Evolutionary conservation across 2,113 vertebrate genomes (phyloP), one percentile per base, ranked within the genome.

Genomic region (Thamnophis sirtalis): DNA sequence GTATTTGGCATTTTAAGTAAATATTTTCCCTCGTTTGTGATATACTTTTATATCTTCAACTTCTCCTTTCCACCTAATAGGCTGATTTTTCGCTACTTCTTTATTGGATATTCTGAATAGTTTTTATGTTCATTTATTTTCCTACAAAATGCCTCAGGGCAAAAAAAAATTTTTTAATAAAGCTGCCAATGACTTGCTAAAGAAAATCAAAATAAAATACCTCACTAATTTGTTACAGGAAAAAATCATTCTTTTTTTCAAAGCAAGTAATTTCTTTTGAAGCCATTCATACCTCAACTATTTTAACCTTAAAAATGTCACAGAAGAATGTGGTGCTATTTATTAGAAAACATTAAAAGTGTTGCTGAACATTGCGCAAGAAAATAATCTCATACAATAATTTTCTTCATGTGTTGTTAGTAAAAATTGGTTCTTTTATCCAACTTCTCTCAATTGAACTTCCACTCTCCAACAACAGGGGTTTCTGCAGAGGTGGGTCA

Each of bases 61-160:
- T 38, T 55, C 54, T 54, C 21, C 6, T 21, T 55, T 53, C 50
- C 26, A 53, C 11, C 13, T 17, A 53, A 86, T 51, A 50, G 13
- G n/a, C 17, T 38, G 26, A 33, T 73, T 51, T 90, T 38, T 51
- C 51, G 38, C 19, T 22, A 4, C 7, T 90, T 43, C n/a, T 51
- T 48, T 15, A 48, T 5, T 49, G 26, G 80, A 48, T 38, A 56
- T 56, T 90, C 53, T 48, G 55, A 84, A 43, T 28, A 8, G 22
- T 85, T 84, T 48, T 56, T 85, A 43, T 90, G 22, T 48, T 90
- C 38, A 85, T 85, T 90, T 80, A 85, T 90, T 85, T 90, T 85
- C 22, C 38, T 90, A 28, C 5, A 54, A 85, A 15, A n/a, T 56
- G 22, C 53, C 55, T 6, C 53, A 19, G 58, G 73, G 38, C 73